Evolutionary conservation across 2,113 vertebrate species (phyloP).

Genomic region (Hippoglossus stenolepis): DNA sequence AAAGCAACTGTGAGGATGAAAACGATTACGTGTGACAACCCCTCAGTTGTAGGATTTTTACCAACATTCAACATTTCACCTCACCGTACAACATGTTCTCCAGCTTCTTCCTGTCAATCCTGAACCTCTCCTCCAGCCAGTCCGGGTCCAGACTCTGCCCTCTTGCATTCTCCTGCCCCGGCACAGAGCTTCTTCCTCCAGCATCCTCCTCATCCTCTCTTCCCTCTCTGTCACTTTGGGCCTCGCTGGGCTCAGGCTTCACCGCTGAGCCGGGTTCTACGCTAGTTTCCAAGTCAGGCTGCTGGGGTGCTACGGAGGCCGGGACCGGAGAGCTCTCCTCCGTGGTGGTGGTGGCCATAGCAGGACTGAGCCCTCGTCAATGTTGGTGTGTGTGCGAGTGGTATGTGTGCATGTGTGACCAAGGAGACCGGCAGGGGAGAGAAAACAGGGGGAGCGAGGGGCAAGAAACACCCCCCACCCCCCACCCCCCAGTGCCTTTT

Average conservation of each 20-base stretch:
- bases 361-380: conserved; percentile 77
- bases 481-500: conserved; percentile 35
- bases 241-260: conserved; percentile 52
- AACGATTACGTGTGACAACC: background rate
- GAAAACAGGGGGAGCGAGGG: conserved; percentile 55
- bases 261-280: conserved; percentile 52
- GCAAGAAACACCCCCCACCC: conserved; percentile 49
- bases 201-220: conserved; percentile 72
- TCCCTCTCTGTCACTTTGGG: conserved; percentile 43
- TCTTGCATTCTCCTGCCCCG: conserved; percentile 32
- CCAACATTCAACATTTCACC: background rate
- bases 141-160: conserved; percentile 72
- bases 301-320: conserved; percentile 50
- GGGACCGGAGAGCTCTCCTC: conserved; percentile 67
- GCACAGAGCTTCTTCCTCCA: conserved; percentile 37
- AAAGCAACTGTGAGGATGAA: background rate
- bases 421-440: conserved; percentile 64
- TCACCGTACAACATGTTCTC: conserved; percentile 84
- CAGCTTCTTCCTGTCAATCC: conserved; percentile 87
- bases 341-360: conserved; percentile 75
- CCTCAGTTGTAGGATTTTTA: background rate
- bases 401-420: conserved; percentile 70
- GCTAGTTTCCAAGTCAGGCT: conserved; percentile 64
- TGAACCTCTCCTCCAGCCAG: conserved; percentile 85
- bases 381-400: conserved; percentile 55